phyloP scores from a whole-genome alignment of 2,797 vertebrate species.

The Lates japonicus region DNA sequence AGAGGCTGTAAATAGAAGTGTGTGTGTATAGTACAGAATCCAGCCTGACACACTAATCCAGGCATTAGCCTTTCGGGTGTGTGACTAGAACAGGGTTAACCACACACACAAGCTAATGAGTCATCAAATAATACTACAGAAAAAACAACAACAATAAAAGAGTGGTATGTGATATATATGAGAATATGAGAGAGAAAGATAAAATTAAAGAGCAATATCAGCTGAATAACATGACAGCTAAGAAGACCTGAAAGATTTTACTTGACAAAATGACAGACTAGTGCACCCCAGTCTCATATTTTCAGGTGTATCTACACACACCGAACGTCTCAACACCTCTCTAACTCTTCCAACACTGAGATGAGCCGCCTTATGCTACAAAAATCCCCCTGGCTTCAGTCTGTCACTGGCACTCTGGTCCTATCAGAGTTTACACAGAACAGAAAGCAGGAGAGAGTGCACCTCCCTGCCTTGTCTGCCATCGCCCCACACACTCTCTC shows the following conservation, averaged over 20 bases:
- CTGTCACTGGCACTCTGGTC: constrained; percentile 53
- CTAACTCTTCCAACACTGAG: constrained; percentile 17
- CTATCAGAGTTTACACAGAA: constrained; percentile 56
- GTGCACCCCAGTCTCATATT: not conserved
- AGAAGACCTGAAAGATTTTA: constrained; percentile 1
- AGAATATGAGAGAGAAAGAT: not conserved
- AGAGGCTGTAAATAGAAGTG: constrained; percentile 34
- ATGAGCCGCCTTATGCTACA: constrained; percentile 18
- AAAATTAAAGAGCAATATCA: not conserved
- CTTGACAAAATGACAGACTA: not conserved
- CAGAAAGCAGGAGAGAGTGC: constrained; percentile 44
- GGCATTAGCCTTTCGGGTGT: constrained; percentile 49
- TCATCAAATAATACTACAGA: not conserved
- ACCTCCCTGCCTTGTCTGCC: constrained; percentile 62
- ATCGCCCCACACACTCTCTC: constrained; percentile 60
- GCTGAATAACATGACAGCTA: not conserved
- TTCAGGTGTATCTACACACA: constrained; percentile 36
- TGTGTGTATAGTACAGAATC: constrained; percentile 18
- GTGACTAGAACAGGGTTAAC: constrained; percentile 26
- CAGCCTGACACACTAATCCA: constrained; percentile 56
- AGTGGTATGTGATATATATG: not conserved
- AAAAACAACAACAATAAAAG: not conserved
- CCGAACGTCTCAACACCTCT: constrained; percentile 42
- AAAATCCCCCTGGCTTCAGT: constrained; percentile 51
- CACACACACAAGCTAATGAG: constrained; percentile 15